Evolutionary conservation across 2,888 invertebrate species (phyloP).

Genomic region (Nephrocerus scutellatus): DNA sequence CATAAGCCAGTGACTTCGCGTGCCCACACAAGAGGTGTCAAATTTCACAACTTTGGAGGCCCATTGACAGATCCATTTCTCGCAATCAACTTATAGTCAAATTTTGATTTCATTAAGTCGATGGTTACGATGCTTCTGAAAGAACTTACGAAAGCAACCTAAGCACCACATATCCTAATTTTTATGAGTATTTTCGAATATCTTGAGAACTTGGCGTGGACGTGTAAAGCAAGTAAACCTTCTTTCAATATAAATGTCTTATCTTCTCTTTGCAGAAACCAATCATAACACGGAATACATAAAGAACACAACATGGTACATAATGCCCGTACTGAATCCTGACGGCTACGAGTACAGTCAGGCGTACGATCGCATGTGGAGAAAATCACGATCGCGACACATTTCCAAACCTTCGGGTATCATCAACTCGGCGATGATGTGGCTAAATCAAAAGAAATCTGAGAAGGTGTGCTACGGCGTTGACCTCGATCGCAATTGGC

Average conservation of each 20-base stretch:
- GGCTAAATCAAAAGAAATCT: slow-evolving; percentile 38
- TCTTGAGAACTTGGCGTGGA: no score
- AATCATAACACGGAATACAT: slow-evolving; percentile 33
- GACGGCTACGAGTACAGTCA: slow-evolving; percentile 73
- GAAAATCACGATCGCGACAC: slow-evolving; percentile 64
- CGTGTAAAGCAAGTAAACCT: no score
- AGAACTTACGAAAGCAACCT: no score
- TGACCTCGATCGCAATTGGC: slow-evolving; percentile 73
- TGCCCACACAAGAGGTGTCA: no score
- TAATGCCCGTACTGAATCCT: slow-evolving; percentile 69
- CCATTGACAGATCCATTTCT: no score
- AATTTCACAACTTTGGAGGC: no score
- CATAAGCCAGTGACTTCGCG: no score
- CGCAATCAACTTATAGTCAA: no score
- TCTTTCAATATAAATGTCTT: neutral
- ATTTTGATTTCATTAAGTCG: no score
- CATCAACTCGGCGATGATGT: slow-evolving; percentile 42
- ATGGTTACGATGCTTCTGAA: no score
- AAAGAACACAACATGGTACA: slow-evolving; percentile 55
- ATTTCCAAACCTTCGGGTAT: slow-evolving; percentile 34
- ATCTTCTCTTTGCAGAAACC: slow-evolving; percentile 26
- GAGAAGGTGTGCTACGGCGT: slow-evolving; percentile 59
- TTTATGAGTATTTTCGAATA: no score
- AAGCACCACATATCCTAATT: no score
- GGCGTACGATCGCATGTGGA: slow-evolving; percentile 68